Base-by-base conservation (phyloP, 2,888 invertebrate genomes). In the Noctua comes region DNA sequence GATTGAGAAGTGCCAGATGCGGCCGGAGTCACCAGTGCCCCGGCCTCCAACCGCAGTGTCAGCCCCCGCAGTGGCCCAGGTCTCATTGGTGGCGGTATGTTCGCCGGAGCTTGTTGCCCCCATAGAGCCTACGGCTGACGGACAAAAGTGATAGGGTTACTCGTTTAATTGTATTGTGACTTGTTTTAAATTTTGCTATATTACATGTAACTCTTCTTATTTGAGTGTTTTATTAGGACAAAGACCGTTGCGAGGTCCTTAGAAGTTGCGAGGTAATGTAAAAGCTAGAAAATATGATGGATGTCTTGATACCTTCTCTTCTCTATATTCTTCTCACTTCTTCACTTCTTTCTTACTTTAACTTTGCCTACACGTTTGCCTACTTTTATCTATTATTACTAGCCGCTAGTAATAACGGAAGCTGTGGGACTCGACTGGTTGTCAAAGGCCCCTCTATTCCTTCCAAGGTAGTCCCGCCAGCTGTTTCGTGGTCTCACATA, bases 1-100 rank as follows among this genome's bases (percentile, higher is more conserved):
- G 48, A 92, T 96, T 72, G 94, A 94, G 87, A 92, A 93, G 87
- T 84, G 90, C 40, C 91, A 93, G 80, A 93, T 91, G 85, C 86
- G 89, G 80, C 79, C 88, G 0, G 90, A 83, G 31, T 82, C 89
- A 7, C 85, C 89, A 1, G 88, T 86, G 6, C 80, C 83, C 8
- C 85, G 73, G 51, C 88, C 92, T 40, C 85, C 91, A 2, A 57
- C 81, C 0, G 90, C 86, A 2, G 86, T 80, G n/a, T 92, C 92
- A 21, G 91, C 92, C 16, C 92, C 93, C 43, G 90, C 89, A 6
- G 90, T 91, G 57, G 83, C 86, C 21, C 89, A 86, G 13, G 43
- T 83, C 48, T 24, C 73, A 43, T 62, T 72, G 76, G 10, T 68
- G 43, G 11, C 70, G 51, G 68, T 83, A 18, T 51, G 73, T 8